Conservation (phyloP, 2,113 vertebrate species). For the Protobothrops mucrosquamatus region DNA sequence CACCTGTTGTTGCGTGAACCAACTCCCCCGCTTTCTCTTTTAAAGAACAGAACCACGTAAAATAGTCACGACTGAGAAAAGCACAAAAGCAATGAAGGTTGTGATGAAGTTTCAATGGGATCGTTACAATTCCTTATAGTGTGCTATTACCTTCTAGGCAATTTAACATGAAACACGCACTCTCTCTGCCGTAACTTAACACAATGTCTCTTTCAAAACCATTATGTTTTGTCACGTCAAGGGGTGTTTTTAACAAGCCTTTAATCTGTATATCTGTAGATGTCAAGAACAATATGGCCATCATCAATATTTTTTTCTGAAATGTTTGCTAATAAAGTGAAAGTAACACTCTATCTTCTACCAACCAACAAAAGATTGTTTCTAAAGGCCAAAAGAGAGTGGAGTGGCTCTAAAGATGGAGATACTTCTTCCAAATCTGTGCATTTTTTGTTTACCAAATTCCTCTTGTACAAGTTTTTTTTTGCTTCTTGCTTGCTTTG, state of each 20-base stretch:
- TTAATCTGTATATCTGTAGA: conserved; percentile 27
- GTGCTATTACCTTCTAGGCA: conserved; percentile 38
- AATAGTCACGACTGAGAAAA: conserved; percentile 20
- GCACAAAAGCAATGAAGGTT: conserved; percentile 34
- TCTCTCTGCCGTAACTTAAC: conserved; percentile 8
- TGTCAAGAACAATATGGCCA: not conserved
- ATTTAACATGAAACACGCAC: conserved; percentile 29
- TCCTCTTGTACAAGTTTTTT: not conserved
- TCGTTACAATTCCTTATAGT: conserved; percentile 26
- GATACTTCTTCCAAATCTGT: not conserved
- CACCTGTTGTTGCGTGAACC: not conserved
- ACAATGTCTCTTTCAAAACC: conserved; percentile 33
- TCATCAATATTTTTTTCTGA: conserved; percentile 19
- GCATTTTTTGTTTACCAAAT: not conserved
- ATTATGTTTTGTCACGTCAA: conserved; percentile 38
- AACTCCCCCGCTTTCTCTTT: not conserved
- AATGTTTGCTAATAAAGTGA: not conserved
- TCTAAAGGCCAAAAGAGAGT: not conserved
- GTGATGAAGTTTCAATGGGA: conserved; percentile 33
- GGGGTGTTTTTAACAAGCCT: conserved; percentile 23
- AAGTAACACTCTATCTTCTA: not conserved
- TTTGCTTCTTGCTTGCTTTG: not conserved
- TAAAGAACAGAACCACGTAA: conserved; percentile 20
- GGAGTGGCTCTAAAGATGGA: not conserved
- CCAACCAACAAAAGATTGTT: not conserved